A percentile compares a stretch with the other conserved stretches of the same genome.
Evolutionary conservation across 2,888 invertebrate species (phyloP).

Genomic region (Polymixis lichenea): DNA sequence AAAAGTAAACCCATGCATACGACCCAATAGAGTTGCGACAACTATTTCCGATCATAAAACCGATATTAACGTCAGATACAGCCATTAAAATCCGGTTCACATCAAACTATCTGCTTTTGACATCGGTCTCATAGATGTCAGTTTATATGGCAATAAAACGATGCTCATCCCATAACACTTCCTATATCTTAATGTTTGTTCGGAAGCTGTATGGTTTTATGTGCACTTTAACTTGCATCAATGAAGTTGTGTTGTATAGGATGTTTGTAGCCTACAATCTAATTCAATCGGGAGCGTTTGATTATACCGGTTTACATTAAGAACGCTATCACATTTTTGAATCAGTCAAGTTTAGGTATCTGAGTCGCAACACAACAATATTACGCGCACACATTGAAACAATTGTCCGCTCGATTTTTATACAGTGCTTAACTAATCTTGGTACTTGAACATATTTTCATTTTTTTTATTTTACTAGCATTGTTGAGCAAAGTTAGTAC

Average conservation of each 20-base stretch:
- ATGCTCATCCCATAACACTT: conserved; percentile 79
- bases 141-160: conserved; percentile 85
- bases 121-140: conserved; percentile 76
- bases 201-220: conserved; percentile 82
- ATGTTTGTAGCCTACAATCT: background rate
- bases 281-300: background rate
- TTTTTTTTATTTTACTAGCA: too few species aligned
- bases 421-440: too few species aligned
- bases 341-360: too few species aligned
- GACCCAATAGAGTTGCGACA: conserved; percentile 51
- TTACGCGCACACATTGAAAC: too few species aligned
- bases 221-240: conserved; percentile 68
- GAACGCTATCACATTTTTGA: too few species aligned
- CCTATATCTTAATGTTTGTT: conserved; percentile 77
- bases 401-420: too few species aligned
- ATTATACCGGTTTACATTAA: background rate
- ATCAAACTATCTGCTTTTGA: conserved; percentile 71
- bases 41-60: conserved; percentile 70
- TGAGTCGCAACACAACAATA: too few species aligned
- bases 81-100: conserved; percentile 69
- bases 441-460: too few species aligned
- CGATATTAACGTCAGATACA: conserved; percentile 55
- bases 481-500: too few species aligned
- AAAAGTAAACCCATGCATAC: conserved; percentile 47
- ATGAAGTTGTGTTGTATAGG: conserved; percentile 53